Base-by-base conservation (phyloP, 2,888 invertebrate genomes). In the Electrophaes corylata region DNA sequence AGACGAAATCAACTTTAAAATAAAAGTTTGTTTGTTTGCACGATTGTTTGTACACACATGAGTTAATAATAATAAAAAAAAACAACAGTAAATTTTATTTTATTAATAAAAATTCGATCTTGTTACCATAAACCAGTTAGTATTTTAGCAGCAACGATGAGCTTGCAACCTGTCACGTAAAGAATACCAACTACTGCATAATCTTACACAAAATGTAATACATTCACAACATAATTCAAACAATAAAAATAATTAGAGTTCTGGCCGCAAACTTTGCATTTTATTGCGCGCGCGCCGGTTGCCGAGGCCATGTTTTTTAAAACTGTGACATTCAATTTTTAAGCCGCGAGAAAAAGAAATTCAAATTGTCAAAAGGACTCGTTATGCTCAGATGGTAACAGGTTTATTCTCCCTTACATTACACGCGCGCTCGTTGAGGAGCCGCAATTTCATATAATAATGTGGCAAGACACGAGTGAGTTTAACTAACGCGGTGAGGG, bases 281-380 rank as follows among this genome's bases (percentile, higher is more conserved):
- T 60, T 41, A 57, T 33, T 50, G 62, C 60, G 41, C 52, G 39
- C 51, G 41, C 59, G 46, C 54, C 48, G 54, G 33, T 51, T 31
- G 12, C 26, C 41, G 55, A 51, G 59, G 69, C 65, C 69, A 77
- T 76, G 72, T 76, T 75, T 74, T 69, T 76, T 69, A 63, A 57
- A 66, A 69, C 57, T 65, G 64, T 75, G 76, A 77, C 78, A 72
- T 75, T 73, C 73, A 71, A 77, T 77, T 76, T 75, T 71, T 68
- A 66, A 65, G 57, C 70, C 56, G 54, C 54, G 64, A 61, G 71
- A 65, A 52, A 45, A 66, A 66, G 62, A 69, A 71, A 78, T 76
- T 76, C 77, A 67, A 75, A 71, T 71, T 72, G 72, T 73, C 74
- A 69, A 72, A 72, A 67, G 64, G 61, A 49, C 60, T 71, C 65